A percentile compares a stretch with the other conserved stretches of the same genome.
These are phyloP conservation scores for Loris lydekkerianus DNA, from an alignment of 2,797 vertebrate genomes.

Conservation along the genomic window DNA sequence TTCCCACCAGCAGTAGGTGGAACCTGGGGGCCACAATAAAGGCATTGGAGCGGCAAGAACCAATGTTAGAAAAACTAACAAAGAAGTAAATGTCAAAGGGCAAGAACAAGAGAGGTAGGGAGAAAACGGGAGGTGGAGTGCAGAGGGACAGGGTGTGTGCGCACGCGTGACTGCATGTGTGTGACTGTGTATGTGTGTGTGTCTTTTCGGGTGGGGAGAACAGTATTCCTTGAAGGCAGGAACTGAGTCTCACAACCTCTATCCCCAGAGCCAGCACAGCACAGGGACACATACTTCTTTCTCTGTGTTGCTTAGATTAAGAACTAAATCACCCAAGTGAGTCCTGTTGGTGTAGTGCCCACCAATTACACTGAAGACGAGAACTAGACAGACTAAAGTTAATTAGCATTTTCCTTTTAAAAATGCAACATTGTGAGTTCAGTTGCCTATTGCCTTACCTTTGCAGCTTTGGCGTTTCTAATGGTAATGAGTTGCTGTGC, in stretches of 20 bases:
- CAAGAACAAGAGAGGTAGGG: neutral
- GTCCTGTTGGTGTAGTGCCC: neutral
- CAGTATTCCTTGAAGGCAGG: neutral
- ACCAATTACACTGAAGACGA: neutral
- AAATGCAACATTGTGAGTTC: neutral
- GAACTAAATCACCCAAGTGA: neutral
- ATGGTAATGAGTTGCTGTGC: conserved; percentile 95
- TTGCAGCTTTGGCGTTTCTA: conserved; percentile 93
- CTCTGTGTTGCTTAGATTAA: neutral
- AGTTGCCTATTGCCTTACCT: conserved; percentile 85
- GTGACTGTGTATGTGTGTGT: neutral
- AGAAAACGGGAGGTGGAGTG: neutral
- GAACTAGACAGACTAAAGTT: neutral
- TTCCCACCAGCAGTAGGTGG: neutral
- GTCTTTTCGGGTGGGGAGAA: neutral
- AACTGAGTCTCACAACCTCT: neutral
- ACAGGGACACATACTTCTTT: neutral
- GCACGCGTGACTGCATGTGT: neutral
- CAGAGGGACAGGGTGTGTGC: neutral
- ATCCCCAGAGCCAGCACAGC: neutral
- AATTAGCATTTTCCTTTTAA: neutral
- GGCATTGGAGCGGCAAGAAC: neutral
- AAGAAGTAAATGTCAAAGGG: conserved; percentile 13
- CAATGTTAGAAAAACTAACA: neutral
- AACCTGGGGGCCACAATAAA: neutral